Evolutionary conservation across 2,888 invertebrate species (phyloP).

Genomic region (Cybosia mesomella): DNA sequence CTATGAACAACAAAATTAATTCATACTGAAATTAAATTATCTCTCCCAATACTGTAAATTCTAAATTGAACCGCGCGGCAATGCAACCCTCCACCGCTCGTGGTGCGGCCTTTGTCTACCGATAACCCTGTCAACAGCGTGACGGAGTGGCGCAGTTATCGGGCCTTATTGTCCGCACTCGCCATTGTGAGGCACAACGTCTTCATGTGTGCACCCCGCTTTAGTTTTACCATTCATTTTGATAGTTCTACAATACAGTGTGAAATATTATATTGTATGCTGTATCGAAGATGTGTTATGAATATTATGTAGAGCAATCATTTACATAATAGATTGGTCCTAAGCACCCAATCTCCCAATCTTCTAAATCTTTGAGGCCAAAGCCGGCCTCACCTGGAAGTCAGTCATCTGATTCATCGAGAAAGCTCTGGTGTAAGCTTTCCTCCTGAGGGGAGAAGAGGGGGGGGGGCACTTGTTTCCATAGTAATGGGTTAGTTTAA

Average conservation of each 20-base stretch:
- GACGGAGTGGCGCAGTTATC: slow-evolving; percentile 85
- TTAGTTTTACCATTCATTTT: slow-evolving; percentile 53
- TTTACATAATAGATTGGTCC: no score
- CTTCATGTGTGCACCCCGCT: slow-evolving; percentile 67
- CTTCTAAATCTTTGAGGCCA: no score
- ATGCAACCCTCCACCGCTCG: slow-evolving; percentile 49
- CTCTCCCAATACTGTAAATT: slow-evolving; percentile 17
- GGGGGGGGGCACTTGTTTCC: no score
- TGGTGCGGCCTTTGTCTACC: slow-evolving; percentile 52
- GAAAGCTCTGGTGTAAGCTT: no score
- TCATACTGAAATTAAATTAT: background rate
- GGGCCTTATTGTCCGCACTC: slow-evolving; percentile 70
- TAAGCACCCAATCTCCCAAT: no score
- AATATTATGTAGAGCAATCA: background rate
- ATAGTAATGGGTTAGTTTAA: no score
- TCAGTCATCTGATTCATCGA: no score
- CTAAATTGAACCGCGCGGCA: slow-evolving; percentile 26
- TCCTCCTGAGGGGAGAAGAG: no score
- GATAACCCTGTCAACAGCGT: slow-evolving; percentile 84
- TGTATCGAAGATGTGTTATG: background rate
- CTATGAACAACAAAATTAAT: background rate
- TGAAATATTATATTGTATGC: slow-evolving; percentile 3
- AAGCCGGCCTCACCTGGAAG: no score
- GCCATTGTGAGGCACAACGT: slow-evolving; percentile 77
- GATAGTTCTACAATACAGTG: slow-evolving; percentile 23